Evolutionary conservation across 2,888 invertebrate species (phyloP), one percentile per base, ranked within the genome.

Genomic region (Cyaniris semiargus): DNA sequence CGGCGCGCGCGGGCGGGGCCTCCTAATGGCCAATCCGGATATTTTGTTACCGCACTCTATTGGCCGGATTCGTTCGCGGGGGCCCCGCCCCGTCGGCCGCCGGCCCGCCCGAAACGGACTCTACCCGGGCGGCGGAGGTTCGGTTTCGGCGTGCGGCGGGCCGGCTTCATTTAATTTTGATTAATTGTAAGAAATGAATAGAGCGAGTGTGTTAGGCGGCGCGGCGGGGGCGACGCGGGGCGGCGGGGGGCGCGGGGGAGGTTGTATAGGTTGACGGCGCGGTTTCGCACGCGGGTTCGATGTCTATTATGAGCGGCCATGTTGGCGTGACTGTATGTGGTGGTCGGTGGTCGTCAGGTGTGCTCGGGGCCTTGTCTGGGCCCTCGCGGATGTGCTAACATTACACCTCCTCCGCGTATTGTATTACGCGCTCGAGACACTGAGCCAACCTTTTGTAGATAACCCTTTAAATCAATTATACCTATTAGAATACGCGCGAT

Each of bases 11-110:
- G 90, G 88, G 93, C 91, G 92, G 93, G 90, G 85, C 92, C 91
- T 90, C 88, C 91, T 94, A 94, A 94, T 94, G 91, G 93, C 95
- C 95, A 95, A 95, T 95, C 89, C 94, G 94, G 93, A 93, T 92
- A 91, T 92, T 92, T 92, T 91, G 93, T 94, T 94, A 94, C 92
- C 92, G 91, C 91, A 91, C 91, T 93, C 92, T 94, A 95, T 95
- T 95, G 95, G 95, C 95, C 93, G 94, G 93, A 94, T 92, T 91
- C 89, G 90, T 91, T 92, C 90, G 88, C 91, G 92, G 87, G 88
- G 84, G 89, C 86, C 90, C 90, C 94, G 94, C 94, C 94, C 86
- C 85, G 86, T 86, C 84, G 83, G 80, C 81, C 78, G 76, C 78
- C 78, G 83, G 81, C 5, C 85, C 83, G 72, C 79, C 81, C 81